phyloP scores from a whole-genome alignment of 2,113 vertebrate genomes.

The Cottus gobio region DNA sequence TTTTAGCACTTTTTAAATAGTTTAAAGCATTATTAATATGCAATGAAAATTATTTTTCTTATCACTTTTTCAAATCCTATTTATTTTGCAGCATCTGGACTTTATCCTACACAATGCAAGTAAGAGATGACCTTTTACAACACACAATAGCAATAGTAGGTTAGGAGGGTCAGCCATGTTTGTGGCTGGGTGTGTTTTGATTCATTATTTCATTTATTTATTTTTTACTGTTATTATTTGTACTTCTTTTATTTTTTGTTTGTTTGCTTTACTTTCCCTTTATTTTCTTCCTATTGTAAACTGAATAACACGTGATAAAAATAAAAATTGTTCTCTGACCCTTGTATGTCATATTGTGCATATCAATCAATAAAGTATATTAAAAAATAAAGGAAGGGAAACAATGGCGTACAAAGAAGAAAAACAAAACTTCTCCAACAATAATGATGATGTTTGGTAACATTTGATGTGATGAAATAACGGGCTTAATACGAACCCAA shows the following conservation, averaged over 20 bases:
- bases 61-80: neutral
- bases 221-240: too few relatives aligned
- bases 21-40: neutral
- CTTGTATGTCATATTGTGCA: too few relatives aligned
- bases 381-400: too few relatives aligned
- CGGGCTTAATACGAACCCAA: fast-evolving
- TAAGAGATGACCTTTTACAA: neutral
- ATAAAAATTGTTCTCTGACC: too few relatives aligned
- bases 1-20: neutral
- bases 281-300: too few relatives aligned
- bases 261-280: too few relatives aligned
- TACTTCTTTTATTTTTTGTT: too few relatives aligned
- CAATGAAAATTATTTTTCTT: neutral
- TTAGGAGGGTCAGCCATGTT: neutral
- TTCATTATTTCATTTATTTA: too few relatives aligned
- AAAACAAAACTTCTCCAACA: neutral
- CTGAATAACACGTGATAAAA: too few relatives aligned
- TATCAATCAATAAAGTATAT: too few relatives aligned
- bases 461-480: neutral
- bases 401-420: too few relatives aligned
- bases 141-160: neutral
- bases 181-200: too few relatives aligned
- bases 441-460: neutral
- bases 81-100: neutral
- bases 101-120: neutral